A percentile compares a stretch with the other conserved stretches of the same genome.
Conservation (phyloP, 1,140 invertebrate genomes). For the Drosophila ohnishii region DNA sequence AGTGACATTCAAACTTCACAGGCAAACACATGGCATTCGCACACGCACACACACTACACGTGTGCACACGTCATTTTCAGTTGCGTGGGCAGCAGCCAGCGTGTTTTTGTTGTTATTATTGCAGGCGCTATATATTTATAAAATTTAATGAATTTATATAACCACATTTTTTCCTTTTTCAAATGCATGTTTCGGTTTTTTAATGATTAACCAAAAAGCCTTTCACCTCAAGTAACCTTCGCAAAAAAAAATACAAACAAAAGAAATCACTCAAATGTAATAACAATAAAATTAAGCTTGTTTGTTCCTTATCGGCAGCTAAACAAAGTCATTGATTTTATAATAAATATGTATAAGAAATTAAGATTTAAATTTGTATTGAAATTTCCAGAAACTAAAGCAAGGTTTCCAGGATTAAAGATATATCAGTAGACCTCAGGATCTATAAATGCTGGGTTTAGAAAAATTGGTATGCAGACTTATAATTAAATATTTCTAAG, state of each 20-base stretch:
- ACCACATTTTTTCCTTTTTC: neutral
- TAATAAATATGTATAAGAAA: neutral
- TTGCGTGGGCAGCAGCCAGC: conserved; percentile 7
- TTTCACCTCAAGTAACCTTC: conserved; percentile 26
- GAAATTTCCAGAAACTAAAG: neutral
- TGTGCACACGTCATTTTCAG: conserved; percentile 16
- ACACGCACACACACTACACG: conserved; percentile 7
- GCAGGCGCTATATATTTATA: neutral
- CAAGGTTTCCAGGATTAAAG: neutral
- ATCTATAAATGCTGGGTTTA: too few species aligned
- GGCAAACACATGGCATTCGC: conserved; percentile 37
- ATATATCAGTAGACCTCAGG: neutral
- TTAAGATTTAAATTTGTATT: neutral
- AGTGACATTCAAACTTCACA: conserved; percentile 72
- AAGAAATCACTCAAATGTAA: neutral
- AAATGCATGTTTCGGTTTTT: neutral
- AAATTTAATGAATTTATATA: neutral
- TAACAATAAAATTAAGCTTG: neutral
- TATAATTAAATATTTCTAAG: neutral
- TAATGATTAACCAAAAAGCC: conserved; percentile 15
- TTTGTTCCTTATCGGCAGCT: neutral
- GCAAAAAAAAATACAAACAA: neutral
- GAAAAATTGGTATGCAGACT: neutral
- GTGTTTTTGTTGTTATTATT: neutral
- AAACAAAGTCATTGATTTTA: conserved; percentile 2